Evolutionary conservation across 2,797 vertebrate genomes (phyloP), one percentile per base, ranked within the genome.

Genomic region (Mionectes olivaceus): DNA sequence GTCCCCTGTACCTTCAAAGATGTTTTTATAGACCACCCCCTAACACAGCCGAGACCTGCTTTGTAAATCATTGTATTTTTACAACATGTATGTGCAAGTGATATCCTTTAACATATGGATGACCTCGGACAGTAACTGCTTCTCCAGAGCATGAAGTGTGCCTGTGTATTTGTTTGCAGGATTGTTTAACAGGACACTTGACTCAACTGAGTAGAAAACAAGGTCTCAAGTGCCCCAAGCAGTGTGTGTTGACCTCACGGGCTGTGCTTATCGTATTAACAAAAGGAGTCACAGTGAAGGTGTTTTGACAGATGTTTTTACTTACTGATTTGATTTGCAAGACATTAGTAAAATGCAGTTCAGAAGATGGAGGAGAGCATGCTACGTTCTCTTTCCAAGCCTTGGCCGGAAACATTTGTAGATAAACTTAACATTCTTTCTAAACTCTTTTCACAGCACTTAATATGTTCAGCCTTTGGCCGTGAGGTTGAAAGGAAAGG

Each of bases 241-340:
- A 44, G 61, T 0, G 0, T 25, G 37, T 52, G 68, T 79, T 87
- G 71, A 56, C 0, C 0, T 9, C 74, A 23, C 0, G 3, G 71
- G 13, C 53, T 84, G 39, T 27, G 59, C 52, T 82, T n/a, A 10
- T 13, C 23, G 71, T 50, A 18, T 32, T 80, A 70, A 47, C 50
- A 75, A n/a, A 57, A 53, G 33, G 37, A 77, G n/a, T 43, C 30
- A 30, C 13, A 37, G 56, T 4, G 52, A 84, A 89, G 49, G 24
- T 64, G 28, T 21, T 91, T 13, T 46, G 71, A 70, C 41, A 63
- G 60, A 23, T 50, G 30, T 28, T 89, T 85, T 70, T 60, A 37
- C 68, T 86, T 44, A 24, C 24, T n/a, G 53, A 63, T 85, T 46
- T 49, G 55, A 55, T 89, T 88, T 78, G 52, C 74, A 79, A 88